Base-by-base conservation (phyloP, 2,888 invertebrate genomes). In the Cartodere bifasciata region DNA sequence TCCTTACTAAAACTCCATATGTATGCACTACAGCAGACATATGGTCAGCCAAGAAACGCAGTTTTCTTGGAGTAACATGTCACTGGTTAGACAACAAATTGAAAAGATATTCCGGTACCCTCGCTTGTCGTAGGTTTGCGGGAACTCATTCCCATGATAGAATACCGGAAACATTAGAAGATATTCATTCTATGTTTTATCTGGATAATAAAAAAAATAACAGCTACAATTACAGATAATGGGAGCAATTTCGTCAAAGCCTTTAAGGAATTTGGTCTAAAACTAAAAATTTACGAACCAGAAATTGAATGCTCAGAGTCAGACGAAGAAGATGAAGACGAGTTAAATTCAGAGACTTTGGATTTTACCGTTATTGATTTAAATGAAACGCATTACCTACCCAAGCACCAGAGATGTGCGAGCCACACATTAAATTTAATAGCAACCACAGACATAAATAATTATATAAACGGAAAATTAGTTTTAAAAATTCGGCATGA, bases 201-300 rank as follows among this genome's bases (percentile, higher is more conserved):
- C 14, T 34, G 6, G 16, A 31, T 2, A 13, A 21, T 9, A 23
- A 20, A 11, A 17, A 35, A 31, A 28, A 32, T 35, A 4, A 32
- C 21, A n/a, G 29, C 24, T 7, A 32, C 32, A 13, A 24, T 30
- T 12, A 31, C 31, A 4, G 38, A 39, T 23, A 42, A 42, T 29
- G 42, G 36, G 7, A 32, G 32, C 11, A 41, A 42, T 33, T 36
- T 40, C 16, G 35, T 39, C 10, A 42, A 41, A 23, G 39, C 42
- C 11, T 41, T 42, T 31, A 39, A 35, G 31, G 27, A 21, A 26
- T n/a, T n/a, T 9, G 30, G 15, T 10, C 23, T n/a, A n/a, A n/a
- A n/a, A n/a, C n/a, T n/a, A n/a, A n/a, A n/a, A n/a, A n/a, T n/a
- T n/a, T n/a, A n/a, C 39, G 32, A 10, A 26, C 13, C 7, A 10